phyloP scores from a whole-genome alignment of 1,140 invertebrate species.

The Antheraea pernyi region DNA sequence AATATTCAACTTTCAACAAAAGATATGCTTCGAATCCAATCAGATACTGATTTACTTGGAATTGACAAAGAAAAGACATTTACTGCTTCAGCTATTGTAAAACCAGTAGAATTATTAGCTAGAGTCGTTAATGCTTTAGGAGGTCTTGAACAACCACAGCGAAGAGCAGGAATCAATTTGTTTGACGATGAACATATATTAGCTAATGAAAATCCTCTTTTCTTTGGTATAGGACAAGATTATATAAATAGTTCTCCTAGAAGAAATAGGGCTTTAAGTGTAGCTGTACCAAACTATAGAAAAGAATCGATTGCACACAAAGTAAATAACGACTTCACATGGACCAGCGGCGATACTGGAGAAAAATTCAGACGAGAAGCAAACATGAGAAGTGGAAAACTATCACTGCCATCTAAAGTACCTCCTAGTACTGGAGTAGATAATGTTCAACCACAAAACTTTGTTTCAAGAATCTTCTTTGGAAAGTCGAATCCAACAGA shows the following conservation, averaged over 20 bases:
- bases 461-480: slow-evolving; percentile 55
- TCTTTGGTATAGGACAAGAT: slow-evolving; percentile 80
- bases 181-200: slow-evolving; percentile 85
- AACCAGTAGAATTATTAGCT: slow-evolving; percentile 86
- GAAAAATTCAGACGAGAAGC: slow-evolving; percentile 80
- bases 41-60: slow-evolving; percentile 86
- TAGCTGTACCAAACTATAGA: slow-evolving; percentile 71
- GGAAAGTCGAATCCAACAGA: slow-evolving; percentile 56
- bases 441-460: slow-evolving; percentile 41
- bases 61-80: slow-evolving; percentile 90
- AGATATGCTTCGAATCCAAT: slow-evolving; percentile 82
- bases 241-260: slow-evolving; percentile 64
- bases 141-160: slow-evolving; percentile 79
- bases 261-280: slow-evolving; percentile 78
- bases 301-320: slow-evolving; percentile 51
- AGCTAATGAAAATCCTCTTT: slow-evolving; percentile 81
- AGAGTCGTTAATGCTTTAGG: slow-evolving; percentile 87
- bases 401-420: slow-evolving; percentile 53
- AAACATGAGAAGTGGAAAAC: slow-evolving; percentile 64
- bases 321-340: slow-evolving; percentile 81
- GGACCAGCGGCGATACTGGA: slow-evolving; percentile 83
- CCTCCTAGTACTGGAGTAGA: slow-evolving; percentile 27
- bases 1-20: slow-evolving; percentile 71
- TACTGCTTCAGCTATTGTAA: slow-evolving; percentile 81
- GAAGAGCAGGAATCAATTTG: slow-evolving; percentile 79